Percentiles rank a stretch among this genome's conserved stretches.
Conservation (phyloP, 2,888 invertebrate genomes). For the Crossocerus cetratus region DNA sequence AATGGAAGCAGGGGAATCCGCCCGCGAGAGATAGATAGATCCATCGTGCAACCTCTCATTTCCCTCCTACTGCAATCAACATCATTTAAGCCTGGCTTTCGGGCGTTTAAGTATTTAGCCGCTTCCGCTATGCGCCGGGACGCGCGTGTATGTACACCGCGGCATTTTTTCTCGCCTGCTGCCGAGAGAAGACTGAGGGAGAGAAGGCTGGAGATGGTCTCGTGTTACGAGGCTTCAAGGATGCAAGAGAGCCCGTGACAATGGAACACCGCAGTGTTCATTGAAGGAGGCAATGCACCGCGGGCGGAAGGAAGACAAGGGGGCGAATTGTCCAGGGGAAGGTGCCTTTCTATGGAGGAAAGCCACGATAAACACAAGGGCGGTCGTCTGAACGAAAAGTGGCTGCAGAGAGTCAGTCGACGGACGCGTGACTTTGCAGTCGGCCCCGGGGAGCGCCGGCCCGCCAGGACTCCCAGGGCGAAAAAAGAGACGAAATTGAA, state of each 20-base stretch:
- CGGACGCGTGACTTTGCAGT: conserved; percentile 5
- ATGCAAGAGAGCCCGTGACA: too few species aligned
- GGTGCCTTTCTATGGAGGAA: background rate
- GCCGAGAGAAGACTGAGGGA: background rate
- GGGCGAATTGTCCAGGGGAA: too few species aligned
- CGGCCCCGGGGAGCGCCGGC: background rate
- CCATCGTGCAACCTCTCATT: conserved; percentile 69
- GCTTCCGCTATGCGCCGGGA: conserved; percentile 64
- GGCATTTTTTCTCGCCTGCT: conserved; percentile 40
- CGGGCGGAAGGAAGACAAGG: too few species aligned
- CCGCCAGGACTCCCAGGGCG: background rate
- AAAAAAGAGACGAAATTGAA: conserved; percentile 18
- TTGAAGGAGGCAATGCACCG: too few species aligned
- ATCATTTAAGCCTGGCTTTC: conserved; percentile 65
- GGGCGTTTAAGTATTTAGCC: conserved; percentile 69
- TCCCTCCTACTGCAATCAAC: conserved; percentile 73
- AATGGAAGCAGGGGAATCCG: conserved; percentile 39
- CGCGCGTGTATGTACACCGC: conserved; percentile 28
- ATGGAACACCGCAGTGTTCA: too few species aligned
- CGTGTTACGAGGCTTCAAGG: background rate
- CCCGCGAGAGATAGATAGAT: conserved; percentile 42
- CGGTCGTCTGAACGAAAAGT: background rate
- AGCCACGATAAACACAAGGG: background rate
- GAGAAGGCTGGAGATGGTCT: background rate
- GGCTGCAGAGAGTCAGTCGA: background rate